Conservation (phyloP, 2,888 invertebrate species). For the Theretra japonica region DNA sequence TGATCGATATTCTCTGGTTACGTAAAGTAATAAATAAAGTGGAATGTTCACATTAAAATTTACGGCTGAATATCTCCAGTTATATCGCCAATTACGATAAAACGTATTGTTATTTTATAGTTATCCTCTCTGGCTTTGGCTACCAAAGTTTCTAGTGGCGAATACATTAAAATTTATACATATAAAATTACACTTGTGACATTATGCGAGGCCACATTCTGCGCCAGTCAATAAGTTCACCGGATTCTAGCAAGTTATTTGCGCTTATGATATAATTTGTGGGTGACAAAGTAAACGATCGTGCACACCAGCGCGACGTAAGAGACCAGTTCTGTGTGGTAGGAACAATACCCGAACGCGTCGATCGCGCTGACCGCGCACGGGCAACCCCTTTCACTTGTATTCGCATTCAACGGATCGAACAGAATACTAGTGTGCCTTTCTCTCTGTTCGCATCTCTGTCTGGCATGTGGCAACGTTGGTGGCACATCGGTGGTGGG, state of each 20-base stretch:
- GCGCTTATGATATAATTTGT: slow-evolving; percentile 14
- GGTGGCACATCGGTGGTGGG: slow-evolving; percentile 71
- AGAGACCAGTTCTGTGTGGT: slow-evolving; percentile 39
- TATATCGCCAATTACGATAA: not conserved
- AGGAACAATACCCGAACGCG: slow-evolving; percentile 61
- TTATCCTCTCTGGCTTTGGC: slow-evolving; percentile 8
- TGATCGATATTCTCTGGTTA: slow-evolving; percentile 47
- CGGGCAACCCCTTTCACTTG: slow-evolving; percentile 83
- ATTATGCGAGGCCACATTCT: slow-evolving; percentile 3
- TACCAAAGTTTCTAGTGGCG: not conserved
- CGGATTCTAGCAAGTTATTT: not conserved
- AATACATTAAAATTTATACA: slow-evolving; percentile 8
- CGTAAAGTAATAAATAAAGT: slow-evolving; percentile 40
- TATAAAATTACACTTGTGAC: not conserved
- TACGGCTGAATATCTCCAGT: slow-evolving; percentile 22
- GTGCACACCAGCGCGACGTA: not conserved
- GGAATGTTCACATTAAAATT: slow-evolving; percentile 29
- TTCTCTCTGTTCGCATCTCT: slow-evolving; percentile 81
- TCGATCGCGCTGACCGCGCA: slow-evolving; percentile 70
- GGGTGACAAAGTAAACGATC: not conserved
- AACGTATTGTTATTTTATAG: slow-evolving; percentile 11
- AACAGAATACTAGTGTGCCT: slow-evolving; percentile 77
- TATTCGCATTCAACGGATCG: slow-evolving; percentile 76
- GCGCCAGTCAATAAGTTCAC: not conserved
- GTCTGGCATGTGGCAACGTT: slow-evolving; percentile 70